Evolutionary conservation across 2,888 invertebrate species (phyloP).

Genomic region (Drosophila phalerata): DNA sequence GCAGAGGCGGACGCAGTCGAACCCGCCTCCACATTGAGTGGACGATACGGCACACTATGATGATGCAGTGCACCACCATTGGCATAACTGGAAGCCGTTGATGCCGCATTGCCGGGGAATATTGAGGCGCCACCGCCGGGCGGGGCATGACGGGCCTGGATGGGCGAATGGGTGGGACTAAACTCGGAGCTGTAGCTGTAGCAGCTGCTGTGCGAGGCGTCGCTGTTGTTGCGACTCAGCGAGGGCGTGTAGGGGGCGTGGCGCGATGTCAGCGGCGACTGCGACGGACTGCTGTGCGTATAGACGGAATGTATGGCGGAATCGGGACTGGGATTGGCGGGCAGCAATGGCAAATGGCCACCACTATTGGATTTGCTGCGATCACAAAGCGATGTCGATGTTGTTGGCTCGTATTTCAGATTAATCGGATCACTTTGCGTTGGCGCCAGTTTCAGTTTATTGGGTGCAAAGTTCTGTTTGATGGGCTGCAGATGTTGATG

Average conservation of each 20-base stretch:
- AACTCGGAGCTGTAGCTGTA: conserved; percentile 94
- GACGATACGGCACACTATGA: conserved; percentile 87
- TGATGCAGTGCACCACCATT: conserved; percentile 85
- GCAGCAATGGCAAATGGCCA: conserved; percentile 88
- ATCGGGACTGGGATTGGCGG: conserved; percentile 94
- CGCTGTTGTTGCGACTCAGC: conserved; percentile 94
- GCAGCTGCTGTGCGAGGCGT: conserved; percentile 95
- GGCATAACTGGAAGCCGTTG: conserved; percentile 33
- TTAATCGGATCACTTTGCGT: conserved; percentile 85
- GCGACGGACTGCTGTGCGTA: conserved; percentile 92
- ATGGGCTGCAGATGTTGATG: conserved; percentile 33
- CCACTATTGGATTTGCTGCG: conserved; percentile 87
- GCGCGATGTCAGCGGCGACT: conserved; percentile 93
- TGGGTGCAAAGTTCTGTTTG: conserved; percentile 43
- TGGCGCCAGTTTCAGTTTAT: conserved; percentile 80
- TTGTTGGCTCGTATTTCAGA: conserved; percentile 83
- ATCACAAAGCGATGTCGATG: conserved; percentile 86
- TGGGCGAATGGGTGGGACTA: conserved; percentile 95
- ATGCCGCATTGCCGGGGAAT: conserved; percentile 74
- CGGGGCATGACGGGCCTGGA: conserved; percentile 89
- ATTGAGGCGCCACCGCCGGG: conserved; percentile 57
- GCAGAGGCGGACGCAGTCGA: conserved; percentile 10
- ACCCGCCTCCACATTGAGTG: conserved; percentile 77
- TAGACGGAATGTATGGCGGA: conserved; percentile 96
- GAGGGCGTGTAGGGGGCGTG: conserved; percentile 93